Percentiles rank a stretch among this genome's conserved stretches.
Conservation (phyloP, 1,140 invertebrate species). For the Drosophila bocki region DNA sequence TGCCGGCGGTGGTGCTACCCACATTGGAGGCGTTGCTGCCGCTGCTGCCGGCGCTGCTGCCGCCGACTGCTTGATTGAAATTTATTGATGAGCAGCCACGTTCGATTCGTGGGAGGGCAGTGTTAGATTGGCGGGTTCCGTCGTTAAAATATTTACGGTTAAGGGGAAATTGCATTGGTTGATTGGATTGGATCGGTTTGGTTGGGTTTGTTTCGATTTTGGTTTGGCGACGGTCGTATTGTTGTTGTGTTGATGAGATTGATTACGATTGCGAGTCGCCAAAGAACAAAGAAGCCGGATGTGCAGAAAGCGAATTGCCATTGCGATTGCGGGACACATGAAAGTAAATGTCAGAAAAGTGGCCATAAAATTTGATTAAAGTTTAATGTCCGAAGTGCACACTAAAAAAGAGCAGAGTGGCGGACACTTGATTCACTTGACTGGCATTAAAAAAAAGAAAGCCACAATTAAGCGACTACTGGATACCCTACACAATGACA, state of each 20-base stretch:
- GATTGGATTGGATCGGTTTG: conserved; percentile 76
- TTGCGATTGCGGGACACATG: conserved; percentile 55
- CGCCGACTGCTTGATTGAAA: conserved; percentile 80
- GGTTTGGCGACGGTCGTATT: conserved; percentile 41
- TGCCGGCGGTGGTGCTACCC: conserved; percentile 69
- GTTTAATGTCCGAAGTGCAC: conserved; percentile 67
- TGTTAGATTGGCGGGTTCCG: conserved; percentile 68
- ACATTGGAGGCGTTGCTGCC: conserved; percentile 77
- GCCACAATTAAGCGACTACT: not conserved
- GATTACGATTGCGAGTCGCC: conserved; percentile 71
- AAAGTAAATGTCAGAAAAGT: conserved; percentile 71
- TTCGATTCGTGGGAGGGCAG: conserved; percentile 45
- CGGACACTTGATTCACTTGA: conserved; percentile 27
- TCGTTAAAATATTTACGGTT: conserved; percentile 84
- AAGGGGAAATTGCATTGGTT: conserved; percentile 83
- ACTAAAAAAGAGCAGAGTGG: conserved; percentile 42
- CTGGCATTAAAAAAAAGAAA: conserved; percentile 19
- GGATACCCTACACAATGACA: not conserved
- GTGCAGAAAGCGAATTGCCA: conserved; percentile 37
- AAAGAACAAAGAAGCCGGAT: conserved; percentile 36
- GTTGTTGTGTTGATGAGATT: conserved; percentile 79
- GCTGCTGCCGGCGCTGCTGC: conserved; percentile 75
- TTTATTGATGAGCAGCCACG: conserved; percentile 73
- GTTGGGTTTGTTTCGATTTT: conserved; percentile 18
- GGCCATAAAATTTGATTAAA: conserved; percentile 80